Percentiles rank a stretch among this genome's conserved stretches.
Conservation (phyloP, 2,113 vertebrate species). For the Noturus placidus region DNA sequence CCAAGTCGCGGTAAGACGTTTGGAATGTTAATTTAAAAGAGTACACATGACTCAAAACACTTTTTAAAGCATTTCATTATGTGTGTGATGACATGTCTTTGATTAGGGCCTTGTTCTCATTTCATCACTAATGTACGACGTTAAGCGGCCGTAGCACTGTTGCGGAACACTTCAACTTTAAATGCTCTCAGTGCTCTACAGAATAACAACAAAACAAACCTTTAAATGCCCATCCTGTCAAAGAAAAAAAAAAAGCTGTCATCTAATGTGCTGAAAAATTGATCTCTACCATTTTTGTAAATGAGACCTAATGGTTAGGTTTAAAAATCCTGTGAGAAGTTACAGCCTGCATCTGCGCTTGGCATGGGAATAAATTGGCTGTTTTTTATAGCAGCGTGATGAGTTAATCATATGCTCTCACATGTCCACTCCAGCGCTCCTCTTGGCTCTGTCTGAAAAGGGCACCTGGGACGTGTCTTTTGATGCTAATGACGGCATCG, state of each 20-base stretch:
- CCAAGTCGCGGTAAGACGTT: slow-evolving; percentile 13
- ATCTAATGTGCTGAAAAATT: slow-evolving; percentile 39
- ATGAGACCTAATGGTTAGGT: slow-evolving; percentile 41
- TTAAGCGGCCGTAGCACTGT: slow-evolving; percentile 14
- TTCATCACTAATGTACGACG: slow-evolving; percentile 15
- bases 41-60: not conserved
- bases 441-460: slow-evolving; percentile 51
- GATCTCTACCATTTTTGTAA: slow-evolving; percentile 38
- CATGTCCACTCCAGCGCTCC: slow-evolving; percentile 50
- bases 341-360: slow-evolving; percentile 40
- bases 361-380: slow-evolving; percentile 50
- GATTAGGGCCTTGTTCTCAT: slow-evolving; percentile 23
- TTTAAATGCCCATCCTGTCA: not conserved
- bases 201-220: slow-evolving; percentile 21
- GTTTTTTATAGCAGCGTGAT: slow-evolving; percentile 52
- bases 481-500: slow-evolving; percentile 52
- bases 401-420: slow-evolving; percentile 58
- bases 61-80: slow-evolving; percentile 20
- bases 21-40: slow-evolving; percentile 25
- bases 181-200: slow-evolving; percentile 32
- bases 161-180: slow-evolving; percentile 19
- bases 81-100: slow-evolving; percentile 21
- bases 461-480: slow-evolving; percentile 53
- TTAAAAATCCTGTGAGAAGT: slow-evolving; percentile 43
- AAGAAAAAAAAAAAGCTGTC: slow-evolving; percentile 24